These are phyloP conservation scores for Parazoanthus darwini DNA, from an alignment of 92 coral and sea anemone species.

Conservation along the genomic window DNA sequence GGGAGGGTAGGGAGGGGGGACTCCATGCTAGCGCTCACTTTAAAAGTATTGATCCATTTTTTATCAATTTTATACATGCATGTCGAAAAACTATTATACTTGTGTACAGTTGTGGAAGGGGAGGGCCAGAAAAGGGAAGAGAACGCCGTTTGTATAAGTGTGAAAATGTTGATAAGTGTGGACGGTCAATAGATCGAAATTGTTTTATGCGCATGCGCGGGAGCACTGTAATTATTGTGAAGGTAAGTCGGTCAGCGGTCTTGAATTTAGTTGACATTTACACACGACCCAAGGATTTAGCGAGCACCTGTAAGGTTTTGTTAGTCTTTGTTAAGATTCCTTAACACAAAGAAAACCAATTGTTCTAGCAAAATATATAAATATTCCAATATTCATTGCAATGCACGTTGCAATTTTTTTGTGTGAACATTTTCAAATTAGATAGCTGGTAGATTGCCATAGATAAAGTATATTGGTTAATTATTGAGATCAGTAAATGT, in stretches of 20 bases:
- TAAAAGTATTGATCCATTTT: too few species aligned
- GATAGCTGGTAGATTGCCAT: not conserved
- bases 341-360: not conserved
- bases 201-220: too few species aligned
- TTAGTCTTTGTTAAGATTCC: not conserved
- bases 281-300: not conserved
- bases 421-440: not conserved
- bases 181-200: not conserved
- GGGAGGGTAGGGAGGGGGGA: not conserved
- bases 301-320: not conserved
- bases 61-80: not conserved
- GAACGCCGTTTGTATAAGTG: not conserved
- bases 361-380: not conserved
- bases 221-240: too few species aligned
- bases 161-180: not conserved
- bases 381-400: not conserved
- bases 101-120: not conserved
- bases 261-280: not conserved
- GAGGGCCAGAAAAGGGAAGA: not conserved
- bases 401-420: too few species aligned
- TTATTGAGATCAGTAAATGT: not conserved
- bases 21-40: not conserved
- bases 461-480: not conserved
- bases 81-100: not conserved
- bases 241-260: not conserved